Evolutionary conservation across 2,113 vertebrate species (phyloP), one percentile per base, ranked within the genome.

Genomic region (Shinisaurus crocodilurus): DNA sequence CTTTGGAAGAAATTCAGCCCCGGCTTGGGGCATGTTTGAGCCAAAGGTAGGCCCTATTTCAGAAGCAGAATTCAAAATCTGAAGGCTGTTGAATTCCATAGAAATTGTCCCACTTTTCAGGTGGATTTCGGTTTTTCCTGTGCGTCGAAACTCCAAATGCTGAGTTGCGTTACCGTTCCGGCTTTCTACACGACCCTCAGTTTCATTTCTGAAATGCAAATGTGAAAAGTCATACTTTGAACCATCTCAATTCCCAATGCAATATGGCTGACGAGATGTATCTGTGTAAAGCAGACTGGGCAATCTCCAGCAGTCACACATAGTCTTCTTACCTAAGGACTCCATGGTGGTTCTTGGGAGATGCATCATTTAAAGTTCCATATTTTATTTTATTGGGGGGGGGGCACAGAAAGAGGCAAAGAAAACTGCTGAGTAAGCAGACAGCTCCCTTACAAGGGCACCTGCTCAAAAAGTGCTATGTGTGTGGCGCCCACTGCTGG

Each of bases 401-500:
- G 40, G 40, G 75, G 23, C 5, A 12, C 7, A 54, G 54, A 12
- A 29, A 1, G 27, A 50, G 76, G 76, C 43, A 50, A 48, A 50
- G 43, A 18, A 43, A 69, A 43, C 63, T 34, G 54, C 57, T 63
- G 81, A 82, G 54, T 60, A 60, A 82, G 80, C 34, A 82, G 57
- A 23, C 1, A 25, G 57, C 54, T 23, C 54, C 81, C 54, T 37
- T 57, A 16, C 3, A 5, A 29, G 57, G 20, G 54, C 8, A 54
- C n/a, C 6, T 34, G 34, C 34, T n/a, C 54, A 18, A 13, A 9
- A 83, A 67, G 82, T 29, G 32, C 20, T 60, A 82, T 29, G 37
- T 15, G 60, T 83, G 82, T 83, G 82, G 57, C 18, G 81, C 81
- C 81, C 81, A 82, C 81, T 82, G 23, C 54, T 63, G 81, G 82